Conservation (phyloP, 2,888 invertebrate species). For the Chymomyza fuscimana region DNA sequence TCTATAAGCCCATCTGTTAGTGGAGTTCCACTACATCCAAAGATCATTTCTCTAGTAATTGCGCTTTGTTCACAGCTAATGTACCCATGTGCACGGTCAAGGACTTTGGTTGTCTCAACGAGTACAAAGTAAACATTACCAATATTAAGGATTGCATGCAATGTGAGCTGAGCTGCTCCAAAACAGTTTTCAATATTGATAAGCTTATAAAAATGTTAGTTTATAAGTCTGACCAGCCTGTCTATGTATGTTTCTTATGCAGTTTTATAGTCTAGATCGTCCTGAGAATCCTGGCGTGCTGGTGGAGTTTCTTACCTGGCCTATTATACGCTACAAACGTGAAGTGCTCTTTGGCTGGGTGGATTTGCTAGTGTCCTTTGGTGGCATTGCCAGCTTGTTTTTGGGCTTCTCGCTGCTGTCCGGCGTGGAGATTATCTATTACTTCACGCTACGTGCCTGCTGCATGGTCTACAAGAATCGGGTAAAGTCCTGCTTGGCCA, state of each 20-base stretch:
- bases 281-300: slow-evolving; percentile 65
- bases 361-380: slow-evolving; percentile 84
- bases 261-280: slow-evolving; percentile 43
- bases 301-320: slow-evolving; percentile 87
- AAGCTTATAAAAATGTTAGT: slow-evolving; percentile 84
- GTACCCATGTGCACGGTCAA: slow-evolving; percentile 82
- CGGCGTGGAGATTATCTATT: slow-evolving; percentile 88
- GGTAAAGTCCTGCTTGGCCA: slow-evolving; percentile 46
- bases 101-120: slow-evolving; percentile 83
- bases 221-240: neutral
- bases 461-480: slow-evolving; percentile 80
- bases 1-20: slow-evolving; percentile 83
- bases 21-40: neutral
- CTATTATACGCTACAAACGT: slow-evolving; percentile 85
- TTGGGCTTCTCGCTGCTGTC: slow-evolving; percentile 87
- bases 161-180: slow-evolving; percentile 87
- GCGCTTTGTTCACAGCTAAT: slow-evolving; percentile 47
- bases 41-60: neutral
- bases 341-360: slow-evolving; percentile 92
- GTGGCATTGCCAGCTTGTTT: slow-evolving; percentile 82
- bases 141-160: slow-evolving; percentile 83
- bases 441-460: slow-evolving; percentile 85
- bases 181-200: slow-evolving; percentile 88
- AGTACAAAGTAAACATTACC: slow-evolving; percentile 81
- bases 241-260: neutral